Evolutionary conservation across 2,113 vertebrate species (phyloP).

Genomic region (Pipra filicauda): DNA sequence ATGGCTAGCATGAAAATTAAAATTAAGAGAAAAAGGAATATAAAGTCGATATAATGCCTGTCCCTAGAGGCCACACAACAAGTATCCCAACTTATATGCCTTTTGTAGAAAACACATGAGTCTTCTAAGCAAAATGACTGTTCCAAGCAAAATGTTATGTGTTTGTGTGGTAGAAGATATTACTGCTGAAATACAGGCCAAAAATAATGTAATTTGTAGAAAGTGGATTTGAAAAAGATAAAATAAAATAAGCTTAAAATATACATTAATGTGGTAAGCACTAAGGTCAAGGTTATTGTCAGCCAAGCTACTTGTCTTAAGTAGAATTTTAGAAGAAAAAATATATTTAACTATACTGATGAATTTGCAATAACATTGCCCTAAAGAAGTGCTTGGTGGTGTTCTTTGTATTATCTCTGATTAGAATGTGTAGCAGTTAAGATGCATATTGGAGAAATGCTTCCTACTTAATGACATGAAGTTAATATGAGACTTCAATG

Average conservation of each 20-base stretch:
- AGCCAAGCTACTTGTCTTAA: background rate
- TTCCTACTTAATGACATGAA: background rate
- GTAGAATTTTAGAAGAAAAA: background rate
- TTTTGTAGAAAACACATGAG: background rate
- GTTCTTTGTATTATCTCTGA: background rate
- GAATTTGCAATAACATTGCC: background rate
- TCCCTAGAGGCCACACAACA: background rate
- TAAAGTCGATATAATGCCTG: background rate
- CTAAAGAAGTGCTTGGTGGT: background rate
- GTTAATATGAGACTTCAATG: background rate
- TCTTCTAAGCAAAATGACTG: background rate
- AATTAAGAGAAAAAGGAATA: background rate
- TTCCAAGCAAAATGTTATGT: background rate
- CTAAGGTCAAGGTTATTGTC: background rate
- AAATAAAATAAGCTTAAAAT: background rate
- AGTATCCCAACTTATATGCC: background rate
- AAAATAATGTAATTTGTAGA: background rate
- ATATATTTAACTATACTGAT: background rate
- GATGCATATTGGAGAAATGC: background rate
- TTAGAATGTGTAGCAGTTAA: background rate
- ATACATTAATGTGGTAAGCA: background rate
- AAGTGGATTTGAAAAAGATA: background rate
- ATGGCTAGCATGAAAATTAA: conserved; percentile 12
- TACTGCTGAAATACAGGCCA: background rate
- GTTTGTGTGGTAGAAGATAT: background rate